Conservation (phyloP, 2,888 invertebrate genomes). For the Ophioninae sp. region DNA sequence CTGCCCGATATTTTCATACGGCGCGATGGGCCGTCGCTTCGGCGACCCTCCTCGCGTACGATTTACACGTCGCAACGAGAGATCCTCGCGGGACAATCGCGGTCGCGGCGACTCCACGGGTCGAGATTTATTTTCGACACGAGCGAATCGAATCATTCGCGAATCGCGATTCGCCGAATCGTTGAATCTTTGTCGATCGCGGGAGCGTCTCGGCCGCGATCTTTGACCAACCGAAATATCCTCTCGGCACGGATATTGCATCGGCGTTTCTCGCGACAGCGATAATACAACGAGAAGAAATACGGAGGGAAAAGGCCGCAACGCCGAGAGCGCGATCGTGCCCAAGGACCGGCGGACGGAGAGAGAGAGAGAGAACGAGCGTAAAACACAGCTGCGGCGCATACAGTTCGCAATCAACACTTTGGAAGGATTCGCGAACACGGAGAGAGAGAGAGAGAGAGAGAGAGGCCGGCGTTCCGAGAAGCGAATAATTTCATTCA, state of each 20-base stretch:
- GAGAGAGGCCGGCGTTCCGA: constrained; percentile 73
- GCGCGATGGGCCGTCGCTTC: constrained; percentile 20
- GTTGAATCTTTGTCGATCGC: no score
- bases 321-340: constrained; percentile 52
- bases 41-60: constrained; percentile 10
- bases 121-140: neutral
- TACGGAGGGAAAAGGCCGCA: constrained; percentile 55
- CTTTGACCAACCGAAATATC: neutral
- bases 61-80: neutral
- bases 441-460: constrained; percentile 6
- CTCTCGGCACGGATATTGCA: constrained; percentile 37
- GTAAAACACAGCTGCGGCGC: constrained; percentile 80
- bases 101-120: neutral
- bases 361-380: constrained; percentile 58
- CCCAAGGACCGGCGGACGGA: constrained; percentile 32
- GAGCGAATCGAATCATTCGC: no score
- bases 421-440: constrained; percentile 63
- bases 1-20: constrained; percentile 46
- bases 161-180: no score
- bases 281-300: constrained; percentile 78
- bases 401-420: constrained; percentile 77
- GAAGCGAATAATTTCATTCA: constrained; percentile 80
- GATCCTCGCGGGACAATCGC: neutral
- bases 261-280: constrained; percentile 67
- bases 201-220: neutral